phyloP scores from a whole-genome alignment of 2,797 vertebrate genomes.

The Centroberyx gerrardi region DNA sequence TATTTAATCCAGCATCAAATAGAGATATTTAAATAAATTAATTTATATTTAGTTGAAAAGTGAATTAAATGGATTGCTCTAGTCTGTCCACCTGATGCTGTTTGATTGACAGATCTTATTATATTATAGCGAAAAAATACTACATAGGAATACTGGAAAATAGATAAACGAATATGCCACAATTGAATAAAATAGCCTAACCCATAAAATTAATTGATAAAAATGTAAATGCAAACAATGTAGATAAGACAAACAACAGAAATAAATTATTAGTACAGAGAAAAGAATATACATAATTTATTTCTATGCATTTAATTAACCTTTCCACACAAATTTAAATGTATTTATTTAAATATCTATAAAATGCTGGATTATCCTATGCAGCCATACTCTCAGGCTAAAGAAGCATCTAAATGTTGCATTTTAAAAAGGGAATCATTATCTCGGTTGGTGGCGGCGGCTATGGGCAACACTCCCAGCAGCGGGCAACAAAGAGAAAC shows the following conservation, averaged over 20 bases:
- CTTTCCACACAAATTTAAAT: conserved; percentile 12
- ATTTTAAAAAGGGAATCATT: conserved; percentile 1
- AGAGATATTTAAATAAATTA: no score
- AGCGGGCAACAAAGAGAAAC: conserved; percentile 10
- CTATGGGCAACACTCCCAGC: conserved; percentile 29
- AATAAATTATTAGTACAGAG: no score
- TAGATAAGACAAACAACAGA: no score
- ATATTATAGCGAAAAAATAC: no score
- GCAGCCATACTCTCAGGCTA: background rate
- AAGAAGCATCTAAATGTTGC: conserved; percentile 20
- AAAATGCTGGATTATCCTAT: conserved; percentile 16
- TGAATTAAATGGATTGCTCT: no score
- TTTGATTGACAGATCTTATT: no score
- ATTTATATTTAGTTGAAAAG: background rate
- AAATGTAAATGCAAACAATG: background rate
- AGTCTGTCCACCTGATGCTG: no score
- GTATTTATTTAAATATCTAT: background rate
- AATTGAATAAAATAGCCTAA: conserved; percentile 6
- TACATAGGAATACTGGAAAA: background rate
- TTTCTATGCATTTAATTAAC: conserved; percentile 1
- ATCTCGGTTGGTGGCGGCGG: conserved; percentile 14
- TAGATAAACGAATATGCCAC: background rate
- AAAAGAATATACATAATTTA: no score
- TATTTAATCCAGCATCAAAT: no score
- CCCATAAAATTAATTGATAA: no score